Evolutionary conservation across 2,888 invertebrate genomes (phyloP).

Genomic region (Vannuccia rotundouncinata): DNA sequence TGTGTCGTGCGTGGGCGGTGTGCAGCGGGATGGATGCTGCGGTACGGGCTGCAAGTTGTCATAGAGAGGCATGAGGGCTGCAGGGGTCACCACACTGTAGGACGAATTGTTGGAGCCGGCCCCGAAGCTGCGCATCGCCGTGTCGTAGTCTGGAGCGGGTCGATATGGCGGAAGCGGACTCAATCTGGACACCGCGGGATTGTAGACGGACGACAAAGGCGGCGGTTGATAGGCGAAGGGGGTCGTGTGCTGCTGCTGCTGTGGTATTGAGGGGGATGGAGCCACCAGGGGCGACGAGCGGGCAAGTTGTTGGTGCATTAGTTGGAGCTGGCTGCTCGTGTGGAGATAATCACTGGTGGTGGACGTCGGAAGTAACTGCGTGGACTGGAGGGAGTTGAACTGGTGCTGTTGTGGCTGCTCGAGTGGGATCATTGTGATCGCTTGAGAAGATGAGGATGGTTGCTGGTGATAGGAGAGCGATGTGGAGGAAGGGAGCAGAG

Average conservation of each 20-base stretch:
- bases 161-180: slow-evolving; percentile 4
- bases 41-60: background rate
- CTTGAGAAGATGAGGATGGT: background rate
- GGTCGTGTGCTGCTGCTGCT: background rate
- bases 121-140: background rate
- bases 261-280: background rate
- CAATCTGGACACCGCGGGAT: background rate
- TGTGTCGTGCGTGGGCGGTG: background rate
- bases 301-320: background rate
- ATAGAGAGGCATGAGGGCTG: background rate
- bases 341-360: background rate
- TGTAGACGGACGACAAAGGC: background rate
- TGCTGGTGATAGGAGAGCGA: background rate
- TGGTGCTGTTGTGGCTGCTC: background rate
- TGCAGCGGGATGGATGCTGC: background rate
- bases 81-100: background rate
- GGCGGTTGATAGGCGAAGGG: background rate
- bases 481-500: background rate
- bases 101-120: background rate
- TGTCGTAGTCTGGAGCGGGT: slow-evolving; percentile 1
- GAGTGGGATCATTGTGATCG: background rate
- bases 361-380: background rate
- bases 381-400: no score
- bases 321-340: background rate
- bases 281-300: background rate